Percentiles rank a stretch among this genome's conserved stretches.
Conservation (phyloP, 2,888 invertebrate species). For the Drosophila maculinotata region DNA sequence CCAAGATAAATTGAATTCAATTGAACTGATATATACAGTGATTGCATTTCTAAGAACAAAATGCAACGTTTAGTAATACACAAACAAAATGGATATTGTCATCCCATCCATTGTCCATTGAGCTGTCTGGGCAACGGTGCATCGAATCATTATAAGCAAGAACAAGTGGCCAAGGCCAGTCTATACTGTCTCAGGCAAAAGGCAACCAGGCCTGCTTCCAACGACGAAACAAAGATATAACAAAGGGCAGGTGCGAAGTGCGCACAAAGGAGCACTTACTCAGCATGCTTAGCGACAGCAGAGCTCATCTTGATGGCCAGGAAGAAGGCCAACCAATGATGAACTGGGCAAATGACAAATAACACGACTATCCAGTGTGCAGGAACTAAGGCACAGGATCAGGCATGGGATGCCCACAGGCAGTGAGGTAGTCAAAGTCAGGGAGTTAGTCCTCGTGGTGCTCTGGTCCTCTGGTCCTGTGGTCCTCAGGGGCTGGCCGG, state of each 20-base stretch:
- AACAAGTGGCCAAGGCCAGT: neutral
- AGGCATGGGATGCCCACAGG: neutral
- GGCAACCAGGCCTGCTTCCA: conserved; percentile 26
- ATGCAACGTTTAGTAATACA: too few relatives aligned
- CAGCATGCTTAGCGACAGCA: conserved; percentile 42
- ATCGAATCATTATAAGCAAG: neutral
- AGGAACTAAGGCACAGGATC: conserved; percentile 12
- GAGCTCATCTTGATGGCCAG: conserved; percentile 39
- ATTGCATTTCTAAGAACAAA: too few relatives aligned
- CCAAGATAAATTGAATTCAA: too few relatives aligned
- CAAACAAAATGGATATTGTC: neutral
- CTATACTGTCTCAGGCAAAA: neutral
- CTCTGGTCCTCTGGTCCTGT: neutral
- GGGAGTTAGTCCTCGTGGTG: conserved; percentile 3
- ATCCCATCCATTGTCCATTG: neutral
- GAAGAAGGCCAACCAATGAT: conserved; percentile 45
- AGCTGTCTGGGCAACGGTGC: neutral
- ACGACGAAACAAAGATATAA: too few relatives aligned
- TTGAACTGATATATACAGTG: neutral
- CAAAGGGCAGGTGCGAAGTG: conserved; percentile 66
- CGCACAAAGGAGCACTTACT: conserved; percentile 77
- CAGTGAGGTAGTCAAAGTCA: neutral
- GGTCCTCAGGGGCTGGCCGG: conserved; percentile 26
- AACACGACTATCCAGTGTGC: conserved; percentile 65
- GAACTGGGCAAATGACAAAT: conserved; percentile 51